phyloP scores from a whole-genome alignment of 2,797 vertebrate species.

The Centroberyx gerrardi region DNA sequence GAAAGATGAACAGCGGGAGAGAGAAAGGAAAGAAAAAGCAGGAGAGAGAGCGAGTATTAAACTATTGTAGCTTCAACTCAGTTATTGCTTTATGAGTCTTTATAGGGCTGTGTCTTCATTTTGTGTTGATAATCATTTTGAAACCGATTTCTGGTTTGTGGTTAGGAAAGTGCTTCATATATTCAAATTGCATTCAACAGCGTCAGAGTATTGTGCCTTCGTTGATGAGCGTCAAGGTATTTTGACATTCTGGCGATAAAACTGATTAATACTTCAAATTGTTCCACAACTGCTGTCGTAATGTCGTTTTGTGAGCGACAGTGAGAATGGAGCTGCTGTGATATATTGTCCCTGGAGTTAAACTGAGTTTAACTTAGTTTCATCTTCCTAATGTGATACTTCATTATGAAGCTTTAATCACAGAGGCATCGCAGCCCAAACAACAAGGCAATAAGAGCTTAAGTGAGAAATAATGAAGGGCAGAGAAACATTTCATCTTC shows the following conservation, averaged over 20 bases:
- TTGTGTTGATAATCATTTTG: conserved; percentile 34
- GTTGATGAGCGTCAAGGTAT: conserved; percentile 58
- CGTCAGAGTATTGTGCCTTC: conserved; percentile 43
- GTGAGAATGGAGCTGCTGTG: conserved; percentile 47
- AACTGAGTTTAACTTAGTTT: conserved; percentile 80
- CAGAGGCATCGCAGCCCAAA: conserved; percentile 72
- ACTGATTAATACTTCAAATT: conserved; percentile 69
- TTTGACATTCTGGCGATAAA: conserved; percentile 70
- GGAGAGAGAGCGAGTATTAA: background rate
- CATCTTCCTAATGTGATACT: conserved; percentile 79
- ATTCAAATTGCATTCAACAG: conserved; percentile 59
- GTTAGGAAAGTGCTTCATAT: conserved; percentile 46
- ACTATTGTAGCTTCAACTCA: conserved; percentile 47
- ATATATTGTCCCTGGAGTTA: conserved; percentile 58
- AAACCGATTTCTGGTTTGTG: conserved; percentile 40
- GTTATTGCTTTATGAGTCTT: conserved; percentile 66
- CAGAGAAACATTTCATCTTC: conserved; percentile 61
- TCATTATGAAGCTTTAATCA: conserved; percentile 83
- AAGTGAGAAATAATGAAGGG: conserved; percentile 84
- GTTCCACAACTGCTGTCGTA: conserved; percentile 59
- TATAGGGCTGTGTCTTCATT: conserved; percentile 34
- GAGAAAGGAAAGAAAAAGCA: conserved; percentile 37
- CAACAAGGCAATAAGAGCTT: conserved; percentile 79
- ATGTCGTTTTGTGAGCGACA: conserved; percentile 54
- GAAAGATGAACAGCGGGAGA: conserved; percentile 17